Conservation (phyloP, 2,113 vertebrate species). For the Poecile atricapillus region DNA sequence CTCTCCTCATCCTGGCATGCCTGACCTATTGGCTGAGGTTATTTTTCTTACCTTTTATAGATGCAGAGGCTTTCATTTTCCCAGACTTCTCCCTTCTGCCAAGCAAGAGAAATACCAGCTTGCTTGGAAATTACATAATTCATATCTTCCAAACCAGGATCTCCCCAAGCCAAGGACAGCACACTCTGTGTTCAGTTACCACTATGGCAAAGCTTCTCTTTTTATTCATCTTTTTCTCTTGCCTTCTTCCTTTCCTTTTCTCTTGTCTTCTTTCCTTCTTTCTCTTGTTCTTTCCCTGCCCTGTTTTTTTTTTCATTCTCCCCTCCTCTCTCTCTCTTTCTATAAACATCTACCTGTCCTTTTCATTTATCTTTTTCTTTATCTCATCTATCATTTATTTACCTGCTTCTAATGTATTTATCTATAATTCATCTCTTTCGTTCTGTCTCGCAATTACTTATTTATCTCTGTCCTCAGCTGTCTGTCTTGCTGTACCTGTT, state of each 20-base stretch:
- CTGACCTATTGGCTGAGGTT: background rate
- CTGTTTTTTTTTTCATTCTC: background rate
- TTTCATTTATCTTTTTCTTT: background rate
- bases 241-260: too few relatives aligned
- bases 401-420: slow-evolving; percentile 12
- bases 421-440: slow-evolving; percentile 29
- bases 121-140: background rate
- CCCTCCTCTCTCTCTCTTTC: background rate
- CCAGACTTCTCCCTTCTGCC: background rate
- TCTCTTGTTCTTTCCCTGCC: too few relatives aligned
- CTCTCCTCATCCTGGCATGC: background rate
- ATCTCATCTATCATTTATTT: slow-evolving; percentile 39
- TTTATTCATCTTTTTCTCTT: background rate
- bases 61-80: background rate
- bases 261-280: background rate
- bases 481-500: slow-evolving; percentile 16
- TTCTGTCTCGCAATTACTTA: background rate
- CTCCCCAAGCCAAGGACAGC: background rate
- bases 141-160: slow-evolving; percentile 67
- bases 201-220: background rate
- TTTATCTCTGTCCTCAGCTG: slow-evolving; percentile 36
- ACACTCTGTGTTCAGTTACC: background rate
- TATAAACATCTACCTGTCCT: background rate
- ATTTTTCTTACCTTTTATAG: background rate
- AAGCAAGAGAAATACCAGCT: slow-evolving; percentile 1